Evolutionary conservation across 2,888 invertebrate genomes (phyloP).

Genomic region (Dryocosmus kuriphilus): DNA sequence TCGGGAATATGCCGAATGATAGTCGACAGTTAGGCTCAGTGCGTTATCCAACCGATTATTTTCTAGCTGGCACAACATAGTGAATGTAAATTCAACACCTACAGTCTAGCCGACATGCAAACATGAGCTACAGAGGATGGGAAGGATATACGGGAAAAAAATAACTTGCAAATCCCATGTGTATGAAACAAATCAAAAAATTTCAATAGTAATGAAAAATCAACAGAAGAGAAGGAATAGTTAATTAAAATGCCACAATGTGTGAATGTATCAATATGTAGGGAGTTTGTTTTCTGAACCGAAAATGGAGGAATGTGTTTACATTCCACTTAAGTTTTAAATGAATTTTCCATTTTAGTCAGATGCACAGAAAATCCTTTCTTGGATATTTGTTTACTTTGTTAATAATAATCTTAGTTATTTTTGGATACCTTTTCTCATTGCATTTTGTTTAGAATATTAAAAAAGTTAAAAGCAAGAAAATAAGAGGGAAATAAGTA

Average conservation of each 20-base stretch:
- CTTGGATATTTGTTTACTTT: no score
- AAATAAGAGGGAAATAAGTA: no score
- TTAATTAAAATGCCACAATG: neutral
- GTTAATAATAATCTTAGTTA: no score
- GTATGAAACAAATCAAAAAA: neutral
- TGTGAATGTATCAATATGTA: neutral
- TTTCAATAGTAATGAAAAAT: conserved; percentile 5
- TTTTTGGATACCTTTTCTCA: no score
- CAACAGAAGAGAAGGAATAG: neutral
- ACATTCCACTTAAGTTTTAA: neutral
- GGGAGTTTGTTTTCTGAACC: neutral
- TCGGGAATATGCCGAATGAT: neutral
- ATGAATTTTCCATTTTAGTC: neutral
- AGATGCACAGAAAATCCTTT: no score
- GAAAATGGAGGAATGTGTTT: neutral
- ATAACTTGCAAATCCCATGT: conserved; percentile 2
- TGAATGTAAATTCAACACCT: neutral
- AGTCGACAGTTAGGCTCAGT: conserved; percentile 10
- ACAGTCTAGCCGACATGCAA: neutral
- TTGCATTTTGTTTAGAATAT: no score
- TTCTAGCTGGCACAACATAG: neutral
- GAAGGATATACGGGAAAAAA: conserved; percentile 3
- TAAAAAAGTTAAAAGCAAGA: no score
- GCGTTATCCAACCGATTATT: neutral
- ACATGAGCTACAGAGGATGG: neutral